Base-by-base conservation (phyloP, 2,888 invertebrate species). In the Nematopogon swammerdamellus region DNA sequence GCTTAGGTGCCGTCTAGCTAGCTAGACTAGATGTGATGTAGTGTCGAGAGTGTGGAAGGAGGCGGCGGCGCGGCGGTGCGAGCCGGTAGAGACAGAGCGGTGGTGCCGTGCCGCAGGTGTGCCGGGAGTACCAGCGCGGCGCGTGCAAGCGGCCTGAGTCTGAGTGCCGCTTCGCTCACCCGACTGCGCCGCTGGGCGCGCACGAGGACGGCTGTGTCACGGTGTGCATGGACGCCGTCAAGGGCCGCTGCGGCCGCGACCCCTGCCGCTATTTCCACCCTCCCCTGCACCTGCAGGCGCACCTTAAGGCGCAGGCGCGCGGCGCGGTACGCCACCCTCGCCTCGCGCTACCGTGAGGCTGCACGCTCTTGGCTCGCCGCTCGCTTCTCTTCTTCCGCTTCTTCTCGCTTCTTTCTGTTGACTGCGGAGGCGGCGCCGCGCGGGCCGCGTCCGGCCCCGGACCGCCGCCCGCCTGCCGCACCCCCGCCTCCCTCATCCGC, bases 261-360 rank as follows among this genome's bases (percentile, higher is more conserved):
- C 93, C 94, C 87, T 97, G 97, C 92, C 94, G 95, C 89, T 96
- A 96, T 93, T 96, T 95, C 91, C 96, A 97, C 89, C 96, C 96
- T 86, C 96, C 96, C 87, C 91, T 95, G 89, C 96, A 97, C 92
- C 95, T 97, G 86, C 93, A 93, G 91, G 92, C 92, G 89, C 93
- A 93, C 91, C 92, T 95, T 90, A 94, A 94, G 92, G 93, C 94
- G 88, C 95, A 95, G 89, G 90, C 91, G 88, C 90, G 91, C 90
- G 87, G 87, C 87, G 88, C 88, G 88, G 89, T 89, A 89, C 87
- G 89, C 86, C 85, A 84, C 82, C 83, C 25, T 25, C 11, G 36
- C 72, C 55, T 54, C 55, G 50, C 54, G 49, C 54, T 53, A 36
- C 36, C 36, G 36, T 36, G 36, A 70, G 72, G 72, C 75, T 80